These are phyloP conservation scores for Pseudotriccus pelzelni DNA, from an alignment of 2,797 vertebrate species.

Conservation along the genomic window DNA sequence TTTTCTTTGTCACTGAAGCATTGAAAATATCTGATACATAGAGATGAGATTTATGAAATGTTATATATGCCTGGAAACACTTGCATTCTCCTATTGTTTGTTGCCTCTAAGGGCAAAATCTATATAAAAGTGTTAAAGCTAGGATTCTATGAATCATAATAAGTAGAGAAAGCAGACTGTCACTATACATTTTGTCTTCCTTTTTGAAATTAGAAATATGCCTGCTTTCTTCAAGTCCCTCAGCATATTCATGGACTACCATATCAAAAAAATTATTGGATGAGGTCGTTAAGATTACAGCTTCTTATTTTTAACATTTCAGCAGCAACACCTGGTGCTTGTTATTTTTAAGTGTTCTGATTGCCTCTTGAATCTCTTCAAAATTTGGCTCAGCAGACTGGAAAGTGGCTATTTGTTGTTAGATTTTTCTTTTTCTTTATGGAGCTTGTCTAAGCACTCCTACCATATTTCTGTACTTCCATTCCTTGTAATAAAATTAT, in stretches of 20 bases:
- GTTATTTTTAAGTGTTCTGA: slow-evolving; percentile 32
- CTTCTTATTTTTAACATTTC: slow-evolving; percentile 4
- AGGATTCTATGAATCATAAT: neutral
- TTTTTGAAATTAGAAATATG: neutral
- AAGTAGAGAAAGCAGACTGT: slow-evolving; percentile 5
- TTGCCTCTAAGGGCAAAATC: neutral
- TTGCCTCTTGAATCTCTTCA: slow-evolving; percentile 28
- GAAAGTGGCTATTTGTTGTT: slow-evolving; percentile 28
- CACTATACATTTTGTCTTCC: neutral
- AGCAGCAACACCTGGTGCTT: slow-evolving; percentile 16
- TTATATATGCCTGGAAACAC: neutral
- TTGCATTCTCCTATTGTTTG: slow-evolving; percentile 10
- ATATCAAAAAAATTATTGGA: neutral
- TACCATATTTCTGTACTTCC: neutral
- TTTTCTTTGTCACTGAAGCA: slow-evolving; percentile 30
- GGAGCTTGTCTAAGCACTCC: neutral
- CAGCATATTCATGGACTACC: neutral
- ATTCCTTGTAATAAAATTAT: neutral
- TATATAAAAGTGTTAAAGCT: neutral
- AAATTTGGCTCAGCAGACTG: slow-evolving; percentile 33
- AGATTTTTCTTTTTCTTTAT: slow-evolving; percentile 7
- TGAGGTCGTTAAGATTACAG: neutral
- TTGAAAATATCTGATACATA: slow-evolving; percentile 11
- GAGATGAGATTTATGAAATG: neutral
- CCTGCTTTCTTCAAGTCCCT: neutral